A percentile compares a stretch with the other conserved stretches of the same genome.
Conservation (phyloP, 2,797 vertebrate genomes). For the Picus viridis region DNA sequence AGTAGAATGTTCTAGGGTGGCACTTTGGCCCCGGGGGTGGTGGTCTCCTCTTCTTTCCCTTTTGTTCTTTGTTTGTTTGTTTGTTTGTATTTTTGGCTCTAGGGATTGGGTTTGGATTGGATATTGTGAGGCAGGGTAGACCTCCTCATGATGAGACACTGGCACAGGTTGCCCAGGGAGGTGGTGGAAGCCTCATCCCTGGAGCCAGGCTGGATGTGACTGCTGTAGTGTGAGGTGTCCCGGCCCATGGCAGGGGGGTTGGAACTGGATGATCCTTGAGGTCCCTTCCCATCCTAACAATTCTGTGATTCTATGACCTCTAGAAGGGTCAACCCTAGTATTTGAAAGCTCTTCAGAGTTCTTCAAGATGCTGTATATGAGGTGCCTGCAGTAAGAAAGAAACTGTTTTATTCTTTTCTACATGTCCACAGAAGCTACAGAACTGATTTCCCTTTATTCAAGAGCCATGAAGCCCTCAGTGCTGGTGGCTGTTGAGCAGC, state of each 20-base stretch:
- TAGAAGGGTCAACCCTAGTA: not conserved
- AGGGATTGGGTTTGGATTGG: not conserved
- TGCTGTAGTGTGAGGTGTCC: too few species aligned
- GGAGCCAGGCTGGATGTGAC: too few species aligned
- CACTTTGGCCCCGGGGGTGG: not conserved
- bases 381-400: not conserved
- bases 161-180: too few species aligned
- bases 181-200: too few species aligned
- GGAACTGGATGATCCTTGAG: too few species aligned
- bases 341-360: not conserved
- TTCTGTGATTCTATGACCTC: not conserved
- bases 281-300: too few species aligned
- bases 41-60: not conserved
- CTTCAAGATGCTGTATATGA: not conserved
- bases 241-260: too few species aligned
- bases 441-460: not conserved
- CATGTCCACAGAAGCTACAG: not conserved
- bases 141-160: not conserved
- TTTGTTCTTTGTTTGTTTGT: too few species aligned
- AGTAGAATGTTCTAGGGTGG: not conserved
- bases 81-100: not conserved
- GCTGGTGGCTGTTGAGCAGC: not conserved
- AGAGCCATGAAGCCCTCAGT: not conserved
- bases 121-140: not conserved
- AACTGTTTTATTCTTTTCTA: not conserved